Evolutionary conservation across 2,888 invertebrate species (phyloP), one percentile per base, ranked within the genome.

Genomic region (Caenorhabditis sinica): DNA sequence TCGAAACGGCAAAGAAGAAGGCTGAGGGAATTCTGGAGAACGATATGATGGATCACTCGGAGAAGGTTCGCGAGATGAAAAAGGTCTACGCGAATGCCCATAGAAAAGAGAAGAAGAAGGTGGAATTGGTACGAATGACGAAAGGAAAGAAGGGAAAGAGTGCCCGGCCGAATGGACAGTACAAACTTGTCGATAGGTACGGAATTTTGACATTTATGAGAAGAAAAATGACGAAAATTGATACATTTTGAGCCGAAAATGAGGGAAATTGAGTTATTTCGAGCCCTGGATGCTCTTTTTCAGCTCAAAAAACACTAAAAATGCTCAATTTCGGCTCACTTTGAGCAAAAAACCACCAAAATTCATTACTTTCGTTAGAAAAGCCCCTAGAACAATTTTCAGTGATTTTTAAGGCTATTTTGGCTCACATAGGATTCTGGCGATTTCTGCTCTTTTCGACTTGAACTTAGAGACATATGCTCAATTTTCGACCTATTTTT

Each of bases 1-100:
- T 98, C 94, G 96, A 97, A 88, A 96, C 96, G 92, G 97, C 97
- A 0, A 96, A 97, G 94, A 98, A 98, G 94, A 97, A 96, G 94
- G 96, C 97, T 0, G 98, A 98, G 93, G 95, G 95, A n/a, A 95
- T 99, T 6, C 83, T 92, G 15, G 92, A 91, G 66, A 93, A 93
- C 33, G 95, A 97, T 94, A 97, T 98, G 75, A 95, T 97, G 91
- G 95, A 96, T n/a, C 96, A 97, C 80, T 95, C 95, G 87, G 99
- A 99, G 93, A 99, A 98, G 81, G 76, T 90, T 17, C 79, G 87
- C 25, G 93, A 93, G 77, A 87, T 93, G 87, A 90, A 89, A 74
- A 92, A 91, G 92, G 94, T 98, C 80, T 98, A 99, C 94, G 97
- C 96, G 93, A 93, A 93, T 23, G 92, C 94, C 33, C 90, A 90